Conservation (phyloP, 2,113 vertebrate genomes). For the Orthonyx spaldingii region DNA sequence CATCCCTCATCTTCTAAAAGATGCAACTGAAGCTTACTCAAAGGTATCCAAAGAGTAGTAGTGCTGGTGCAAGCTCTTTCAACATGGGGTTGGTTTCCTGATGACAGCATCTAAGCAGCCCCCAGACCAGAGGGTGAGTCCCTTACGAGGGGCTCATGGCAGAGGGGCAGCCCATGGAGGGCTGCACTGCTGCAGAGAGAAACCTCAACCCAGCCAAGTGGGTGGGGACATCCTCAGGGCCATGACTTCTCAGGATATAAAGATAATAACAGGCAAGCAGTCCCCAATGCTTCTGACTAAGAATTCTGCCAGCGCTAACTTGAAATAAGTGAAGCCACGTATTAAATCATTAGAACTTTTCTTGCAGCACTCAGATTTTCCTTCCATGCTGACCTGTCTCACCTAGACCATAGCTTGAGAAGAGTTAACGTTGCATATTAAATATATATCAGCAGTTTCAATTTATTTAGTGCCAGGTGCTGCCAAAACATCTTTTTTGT, state of each 20-base stretch:
- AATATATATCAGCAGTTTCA: background rate
- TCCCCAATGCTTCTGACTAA: background rate
- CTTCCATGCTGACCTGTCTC: background rate
- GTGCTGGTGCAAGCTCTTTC: background rate
- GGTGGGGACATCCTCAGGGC: background rate
- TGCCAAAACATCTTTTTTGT: background rate
- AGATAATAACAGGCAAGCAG: background rate
- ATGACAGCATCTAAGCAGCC: background rate
- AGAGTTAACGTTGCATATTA: background rate
- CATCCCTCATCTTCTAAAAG: background rate
- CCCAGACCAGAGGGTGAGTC: background rate
- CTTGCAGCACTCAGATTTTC: background rate
- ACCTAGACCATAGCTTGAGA: background rate
- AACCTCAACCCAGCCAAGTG: accelerated
- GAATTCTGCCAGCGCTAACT: background rate
- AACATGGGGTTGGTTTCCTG: background rate
- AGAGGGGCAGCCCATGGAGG: background rate
- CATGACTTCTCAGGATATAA: background rate
- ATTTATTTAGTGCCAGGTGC: background rate
- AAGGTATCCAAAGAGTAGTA: background rate
- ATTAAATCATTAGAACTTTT: background rate
- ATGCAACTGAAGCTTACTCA: background rate
- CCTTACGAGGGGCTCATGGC: background rate
- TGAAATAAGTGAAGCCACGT: background rate
- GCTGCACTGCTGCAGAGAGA: background rate